Evolutionary conservation across 2,113 vertebrate species (phyloP).

Genomic region (Butorides virescens): DNA sequence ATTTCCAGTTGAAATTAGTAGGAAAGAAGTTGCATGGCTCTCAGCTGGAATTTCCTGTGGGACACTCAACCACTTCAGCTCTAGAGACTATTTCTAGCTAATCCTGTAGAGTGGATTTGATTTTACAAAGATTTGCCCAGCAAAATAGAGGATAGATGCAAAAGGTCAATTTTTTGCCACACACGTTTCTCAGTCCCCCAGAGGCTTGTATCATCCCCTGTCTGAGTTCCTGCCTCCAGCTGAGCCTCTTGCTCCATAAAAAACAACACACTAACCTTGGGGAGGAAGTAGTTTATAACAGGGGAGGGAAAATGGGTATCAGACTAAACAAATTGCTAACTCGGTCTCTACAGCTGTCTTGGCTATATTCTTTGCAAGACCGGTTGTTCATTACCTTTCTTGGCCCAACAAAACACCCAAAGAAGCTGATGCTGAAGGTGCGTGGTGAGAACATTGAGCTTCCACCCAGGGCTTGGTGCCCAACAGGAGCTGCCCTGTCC

Average conservation of each 20-base stretch:
- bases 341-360: background rate
- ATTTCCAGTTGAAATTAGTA: slow-evolving; percentile 7
- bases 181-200: background rate
- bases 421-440: background rate
- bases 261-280: background rate
- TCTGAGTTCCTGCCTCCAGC: background rate
- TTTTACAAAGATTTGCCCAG: background rate
- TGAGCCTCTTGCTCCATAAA: background rate
- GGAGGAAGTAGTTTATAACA: background rate
- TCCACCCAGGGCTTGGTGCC: background rate
- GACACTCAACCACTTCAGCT: background rate
- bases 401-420: background rate
- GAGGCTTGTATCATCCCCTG: background rate
- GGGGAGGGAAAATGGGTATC: background rate
- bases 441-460: fast-evolving
- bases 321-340: background rate
- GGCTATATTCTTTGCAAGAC: background rate
- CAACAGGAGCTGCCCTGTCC: background rate
- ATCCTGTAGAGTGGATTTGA: background rate
- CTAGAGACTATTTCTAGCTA: background rate
- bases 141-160: background rate
- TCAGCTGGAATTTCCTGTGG: background rate
- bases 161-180: background rate
- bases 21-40: background rate
- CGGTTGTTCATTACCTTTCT: background rate